Percentiles rank a stretch among this genome's conserved stretches.
Conservation (phyloP, 2,888 invertebrate species). For the Eucera pruinosa region DNA sequence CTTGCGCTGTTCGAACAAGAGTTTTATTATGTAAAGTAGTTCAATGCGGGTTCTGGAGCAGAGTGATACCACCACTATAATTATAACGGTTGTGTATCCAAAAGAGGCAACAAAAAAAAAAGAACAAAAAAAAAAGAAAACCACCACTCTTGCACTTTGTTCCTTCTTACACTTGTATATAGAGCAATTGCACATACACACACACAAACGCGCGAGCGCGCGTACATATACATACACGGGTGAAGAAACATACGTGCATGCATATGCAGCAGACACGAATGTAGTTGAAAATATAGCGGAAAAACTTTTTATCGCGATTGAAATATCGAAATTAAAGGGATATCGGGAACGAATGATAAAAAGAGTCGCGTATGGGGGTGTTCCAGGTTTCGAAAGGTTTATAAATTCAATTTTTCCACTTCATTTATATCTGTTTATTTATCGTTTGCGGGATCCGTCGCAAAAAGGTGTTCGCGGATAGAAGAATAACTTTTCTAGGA, state of each 20-base stretch:
- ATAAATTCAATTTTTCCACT: too few relatives aligned
- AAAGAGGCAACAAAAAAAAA: too few relatives aligned
- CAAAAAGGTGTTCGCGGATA: too few relatives aligned
- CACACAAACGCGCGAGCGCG: neutral
- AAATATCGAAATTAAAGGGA: too few relatives aligned
- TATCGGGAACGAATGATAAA: neutral
- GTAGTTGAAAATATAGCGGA: neutral
- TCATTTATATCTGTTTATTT: too few relatives aligned
- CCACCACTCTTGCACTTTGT: conserved; percentile 15
- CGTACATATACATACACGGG: neutral
- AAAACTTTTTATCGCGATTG: conserved; percentile 17
- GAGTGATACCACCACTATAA: conserved; percentile 9
- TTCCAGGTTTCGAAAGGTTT: neutral
- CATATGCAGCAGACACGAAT: neutral
- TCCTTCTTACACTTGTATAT: neutral
- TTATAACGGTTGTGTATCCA: conserved; percentile 17
- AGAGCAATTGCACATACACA: conserved; percentile 6
- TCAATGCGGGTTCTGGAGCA: conserved; percentile 36
- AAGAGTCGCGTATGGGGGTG: neutral
- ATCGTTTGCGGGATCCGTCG: too few relatives aligned
- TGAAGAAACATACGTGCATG: neutral
- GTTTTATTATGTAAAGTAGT: conserved; percentile 48
- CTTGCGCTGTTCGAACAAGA: conserved; percentile 24
- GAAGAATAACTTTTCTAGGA: too few relatives aligned
- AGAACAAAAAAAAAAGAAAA: too few relatives aligned